A percentile compares a stretch with the other conserved stretches of the same genome.
phyloP scores from a whole-genome alignment of 23 tunicate genomes.

The Aplidium turbinatum region DNA sequence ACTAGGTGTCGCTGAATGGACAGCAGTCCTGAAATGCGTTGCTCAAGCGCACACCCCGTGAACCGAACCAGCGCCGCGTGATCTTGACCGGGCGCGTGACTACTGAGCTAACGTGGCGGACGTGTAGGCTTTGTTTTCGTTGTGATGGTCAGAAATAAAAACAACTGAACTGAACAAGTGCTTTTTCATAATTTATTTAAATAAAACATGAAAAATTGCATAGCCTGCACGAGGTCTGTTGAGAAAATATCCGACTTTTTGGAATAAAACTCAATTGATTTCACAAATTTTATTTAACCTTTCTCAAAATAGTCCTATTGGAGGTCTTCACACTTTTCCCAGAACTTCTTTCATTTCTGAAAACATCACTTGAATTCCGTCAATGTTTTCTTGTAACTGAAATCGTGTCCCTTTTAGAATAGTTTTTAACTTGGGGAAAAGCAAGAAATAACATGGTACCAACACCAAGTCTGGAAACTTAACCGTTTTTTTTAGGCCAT shows the following conservation, averaged over 20 bases:
- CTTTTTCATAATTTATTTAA: too few relatives aligned
- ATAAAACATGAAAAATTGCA: too few relatives aligned
- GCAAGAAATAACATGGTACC: slow-evolving; percentile 30
- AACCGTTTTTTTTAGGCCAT: slow-evolving; percentile 30
- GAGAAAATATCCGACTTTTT: slow-evolving; percentile 16
- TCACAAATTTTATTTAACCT: slow-evolving; percentile 21
- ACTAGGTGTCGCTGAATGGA: too few relatives aligned
- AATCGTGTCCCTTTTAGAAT: slow-evolving; percentile 9
- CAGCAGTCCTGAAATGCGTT: too few relatives aligned
- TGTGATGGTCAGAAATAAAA: too few relatives aligned
- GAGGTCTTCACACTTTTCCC: slow-evolving; percentile 28
- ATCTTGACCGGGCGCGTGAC: too few relatives aligned
- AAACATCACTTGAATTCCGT: slow-evolving; percentile 16
- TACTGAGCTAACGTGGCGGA: too few relatives aligned
- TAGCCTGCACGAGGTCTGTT: slow-evolving; percentile 31
- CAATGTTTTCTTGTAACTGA: background rate
- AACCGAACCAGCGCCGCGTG: too few relatives aligned
- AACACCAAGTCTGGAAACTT: slow-evolving; percentile 18
- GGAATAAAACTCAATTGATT: slow-evolving; percentile 29
- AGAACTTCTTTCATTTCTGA: slow-evolving; percentile 29
- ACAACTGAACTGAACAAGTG: too few relatives aligned
- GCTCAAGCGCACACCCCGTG: too few relatives aligned
- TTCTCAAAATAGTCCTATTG: slow-evolving; percentile 18
- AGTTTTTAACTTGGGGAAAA: slow-evolving; percentile 26
- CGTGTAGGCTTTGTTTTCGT: too few relatives aligned